phyloP scores from a whole-genome alignment of 2,888 invertebrate species.

The Melinopterus prodromus region DNA sequence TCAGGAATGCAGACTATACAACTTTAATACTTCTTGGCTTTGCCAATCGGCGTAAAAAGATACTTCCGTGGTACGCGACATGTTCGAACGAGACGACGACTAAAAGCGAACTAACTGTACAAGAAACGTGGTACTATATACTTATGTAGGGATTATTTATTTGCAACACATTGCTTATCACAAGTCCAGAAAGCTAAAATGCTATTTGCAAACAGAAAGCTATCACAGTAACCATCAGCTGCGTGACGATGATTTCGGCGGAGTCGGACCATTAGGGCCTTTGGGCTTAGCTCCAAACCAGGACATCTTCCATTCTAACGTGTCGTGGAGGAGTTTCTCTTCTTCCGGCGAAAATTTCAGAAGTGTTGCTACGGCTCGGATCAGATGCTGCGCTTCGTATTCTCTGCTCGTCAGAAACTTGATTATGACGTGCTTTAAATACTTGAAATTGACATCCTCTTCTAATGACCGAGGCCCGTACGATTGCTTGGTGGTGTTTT shows the following conservation, averaged over 20 bases:
- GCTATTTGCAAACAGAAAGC: neutral
- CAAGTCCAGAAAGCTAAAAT: neutral
- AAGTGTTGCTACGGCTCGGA: constrained; percentile 85
- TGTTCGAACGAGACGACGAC: neutral
- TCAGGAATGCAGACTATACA: constrained; percentile 4
- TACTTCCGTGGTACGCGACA: neutral
- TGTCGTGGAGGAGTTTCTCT: constrained; percentile 83
- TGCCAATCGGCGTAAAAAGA: neutral
- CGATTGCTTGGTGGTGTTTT: constrained; percentile 57
- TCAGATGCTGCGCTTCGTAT: constrained; percentile 87
- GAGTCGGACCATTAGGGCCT: constrained; percentile 31
- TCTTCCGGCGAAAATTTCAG: constrained; percentile 87
- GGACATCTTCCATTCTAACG: constrained; percentile 77
- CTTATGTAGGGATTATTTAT: neutral
- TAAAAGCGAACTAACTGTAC: neutral
- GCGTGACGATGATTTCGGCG: constrained; percentile 37
- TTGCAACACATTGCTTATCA: neutral
- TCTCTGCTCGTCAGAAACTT: constrained; percentile 92
- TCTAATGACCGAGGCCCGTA: constrained; percentile 54
- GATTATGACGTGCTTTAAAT: constrained; percentile 91
- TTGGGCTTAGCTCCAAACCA: constrained; percentile 72
- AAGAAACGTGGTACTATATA: neutral
- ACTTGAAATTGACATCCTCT: constrained; percentile 82
- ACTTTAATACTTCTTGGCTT: neutral
- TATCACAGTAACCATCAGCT: constrained; percentile 64